Conservation (phyloP, 1,140 invertebrate species). For the Myzus persicae region DNA sequence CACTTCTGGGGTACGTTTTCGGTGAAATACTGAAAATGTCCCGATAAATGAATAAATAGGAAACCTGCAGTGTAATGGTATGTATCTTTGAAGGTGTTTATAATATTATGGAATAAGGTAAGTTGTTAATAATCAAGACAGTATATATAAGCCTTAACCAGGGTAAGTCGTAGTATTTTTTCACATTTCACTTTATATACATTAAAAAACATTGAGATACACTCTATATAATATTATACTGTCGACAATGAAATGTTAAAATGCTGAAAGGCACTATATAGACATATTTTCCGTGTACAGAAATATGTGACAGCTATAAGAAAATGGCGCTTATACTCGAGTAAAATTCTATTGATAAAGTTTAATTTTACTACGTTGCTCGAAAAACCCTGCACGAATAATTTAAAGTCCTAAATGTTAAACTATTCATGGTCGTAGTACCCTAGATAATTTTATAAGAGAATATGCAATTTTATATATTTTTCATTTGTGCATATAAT, state of each 20-base stretch:
- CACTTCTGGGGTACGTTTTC: not conserved
- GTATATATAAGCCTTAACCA: not conserved
- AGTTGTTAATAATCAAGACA: too few species aligned
- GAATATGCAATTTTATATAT: not conserved
- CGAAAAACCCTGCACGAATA: not conserved
- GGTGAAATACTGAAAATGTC: not conserved
- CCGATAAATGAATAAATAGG: not conserved
- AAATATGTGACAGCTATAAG: not conserved
- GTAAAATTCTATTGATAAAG: conserved; percentile 10
- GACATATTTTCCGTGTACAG: not conserved
- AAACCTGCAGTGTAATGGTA: not conserved
- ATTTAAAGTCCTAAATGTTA: not conserved
- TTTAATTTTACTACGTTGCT: not conserved
- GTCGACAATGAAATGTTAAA: not conserved
- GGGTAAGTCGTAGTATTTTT: not conserved
- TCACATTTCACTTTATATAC: not conserved
- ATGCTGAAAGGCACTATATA: not conserved
- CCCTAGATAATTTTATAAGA: not conserved
- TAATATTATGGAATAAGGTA: not conserved
- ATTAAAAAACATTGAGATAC: not conserved
- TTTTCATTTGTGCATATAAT: not conserved
- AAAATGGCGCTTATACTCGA: not conserved
- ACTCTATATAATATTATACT: not conserved
- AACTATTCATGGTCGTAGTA: not conserved
- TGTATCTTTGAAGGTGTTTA: not conserved